phyloP scores from a whole-genome alignment of 2,888 invertebrate genomes.

The Heliconius erato region DNA sequence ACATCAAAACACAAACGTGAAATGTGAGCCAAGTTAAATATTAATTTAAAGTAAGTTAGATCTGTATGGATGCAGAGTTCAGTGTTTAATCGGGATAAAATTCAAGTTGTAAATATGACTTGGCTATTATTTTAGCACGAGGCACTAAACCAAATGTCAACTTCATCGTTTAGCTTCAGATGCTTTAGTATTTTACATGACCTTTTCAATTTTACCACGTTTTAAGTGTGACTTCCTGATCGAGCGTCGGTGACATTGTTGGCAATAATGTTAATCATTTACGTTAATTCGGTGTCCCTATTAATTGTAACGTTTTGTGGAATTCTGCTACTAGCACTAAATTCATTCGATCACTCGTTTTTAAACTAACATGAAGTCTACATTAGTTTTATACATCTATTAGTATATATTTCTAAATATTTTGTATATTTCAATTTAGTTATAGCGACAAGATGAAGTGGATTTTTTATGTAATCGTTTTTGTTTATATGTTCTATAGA shows the following conservation, averaged over 20 bases:
- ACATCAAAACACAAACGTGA: too few species aligned
- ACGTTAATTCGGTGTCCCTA: constrained; percentile 57
- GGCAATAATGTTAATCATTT: constrained; percentile 52
- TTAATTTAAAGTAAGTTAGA: too few species aligned
- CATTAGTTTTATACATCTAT: neutral
- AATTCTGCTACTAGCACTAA: constrained; percentile 47
- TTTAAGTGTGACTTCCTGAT: constrained; percentile 50
- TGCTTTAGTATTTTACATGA: constrained; percentile 30
- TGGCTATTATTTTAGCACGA: too few species aligned
- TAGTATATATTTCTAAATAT: constrained; percentile 29
- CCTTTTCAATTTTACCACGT: constrained; percentile 51
- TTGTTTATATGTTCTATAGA: constrained; percentile 71
- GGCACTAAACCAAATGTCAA: too few species aligned
- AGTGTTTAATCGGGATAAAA: too few species aligned
- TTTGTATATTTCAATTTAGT: neutral
- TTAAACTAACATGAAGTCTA: constrained; percentile 49
- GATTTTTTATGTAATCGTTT: constrained; percentile 69
- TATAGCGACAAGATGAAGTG: constrained; percentile 68
- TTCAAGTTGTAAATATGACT: too few species aligned
- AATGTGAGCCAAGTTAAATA: too few species aligned
- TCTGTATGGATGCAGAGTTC: too few species aligned
- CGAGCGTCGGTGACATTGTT: constrained; percentile 52
- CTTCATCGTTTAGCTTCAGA: neutral
- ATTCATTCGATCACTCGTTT: constrained; percentile 55
- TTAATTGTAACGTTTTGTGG: constrained; percentile 56